Base-by-base conservation (phyloP, 2,113 vertebrate species). In the Cyprinodon variegatus region DNA sequence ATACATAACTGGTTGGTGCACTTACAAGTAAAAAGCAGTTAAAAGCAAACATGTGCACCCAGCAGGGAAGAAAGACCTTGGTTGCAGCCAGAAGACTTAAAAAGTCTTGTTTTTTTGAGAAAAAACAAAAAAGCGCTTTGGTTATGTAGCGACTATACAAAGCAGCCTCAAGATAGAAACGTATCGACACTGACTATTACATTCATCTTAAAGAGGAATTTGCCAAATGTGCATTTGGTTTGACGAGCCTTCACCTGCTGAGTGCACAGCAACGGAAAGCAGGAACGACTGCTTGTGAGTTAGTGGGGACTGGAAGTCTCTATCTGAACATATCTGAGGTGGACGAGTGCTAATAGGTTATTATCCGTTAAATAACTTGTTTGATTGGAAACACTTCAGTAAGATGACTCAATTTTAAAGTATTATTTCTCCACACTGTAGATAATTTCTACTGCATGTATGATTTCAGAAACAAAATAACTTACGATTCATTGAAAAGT, bases 261-360 rank as follows among this genome's bases (percentile, higher is more conserved):
- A 96, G 98, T 95, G 96, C 95, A 97, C 97, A 94, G 90, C 89
- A 85, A 92, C 93, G 83, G 94, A n/a, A 81, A 92, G 95, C 94
- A 88, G 93, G 93, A 94, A 94, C 94, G 92, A 94, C 94, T 82
- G 83, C 74, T 72, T 20, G 72, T 87, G 84, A 90, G 85, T 91
- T 87, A 87, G 85, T 79, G 83, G 89, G 46, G 57, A 77, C 84
- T 77, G 83, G 79, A 60, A 89, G 71, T 80, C 82, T 76, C 79
- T 77, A 83, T 86, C 88, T 90, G 81, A 90, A 88, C 82, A 78
- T 83, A 80, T 81, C 85, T 12, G 82, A 90, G 86, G 93, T 90
- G 88, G 75, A 87, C 88, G 81, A 89, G 86, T 90, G 87, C 87
- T 83, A 83, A 85, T 78, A 77, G 86, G 78, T 85, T 67, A 61